phyloP scores from a whole-genome alignment of 1,140 invertebrate genomes.

The Saccostrea glomerata region DNA sequence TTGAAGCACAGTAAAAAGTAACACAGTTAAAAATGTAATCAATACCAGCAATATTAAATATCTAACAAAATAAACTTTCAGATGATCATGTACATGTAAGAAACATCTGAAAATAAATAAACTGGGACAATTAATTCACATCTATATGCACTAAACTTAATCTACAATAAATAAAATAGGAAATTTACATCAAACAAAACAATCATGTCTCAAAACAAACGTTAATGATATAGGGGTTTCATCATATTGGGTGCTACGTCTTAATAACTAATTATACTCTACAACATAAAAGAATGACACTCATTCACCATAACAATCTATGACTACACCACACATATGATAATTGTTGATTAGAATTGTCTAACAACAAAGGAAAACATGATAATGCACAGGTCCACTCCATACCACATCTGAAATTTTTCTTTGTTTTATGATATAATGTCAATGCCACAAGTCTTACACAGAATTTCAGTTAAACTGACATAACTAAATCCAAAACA shows the following conservation, averaged over 20 bases:
- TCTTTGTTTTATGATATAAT: background rate
- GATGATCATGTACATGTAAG: background rate
- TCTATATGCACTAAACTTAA: too few species aligned
- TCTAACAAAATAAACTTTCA: background rate
- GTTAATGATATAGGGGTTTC: background rate
- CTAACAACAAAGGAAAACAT: background rate
- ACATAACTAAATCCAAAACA: background rate
- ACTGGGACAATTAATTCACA: background rate
- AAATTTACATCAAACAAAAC: constrained; percentile 1
- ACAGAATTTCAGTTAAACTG: background rate
- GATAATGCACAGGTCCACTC: background rate
- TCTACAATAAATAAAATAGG: background rate
- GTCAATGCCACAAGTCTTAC: background rate
- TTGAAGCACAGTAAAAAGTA: too few species aligned
- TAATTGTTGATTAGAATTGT: background rate
- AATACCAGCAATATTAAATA: too few species aligned
- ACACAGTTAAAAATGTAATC: too few species aligned
- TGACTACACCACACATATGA: background rate
- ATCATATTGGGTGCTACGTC: background rate
- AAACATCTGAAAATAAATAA: background rate
- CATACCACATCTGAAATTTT: background rate
- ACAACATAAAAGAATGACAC: background rate
- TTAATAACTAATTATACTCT: background rate
- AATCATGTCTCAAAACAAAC: background rate
- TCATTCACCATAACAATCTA: background rate